Base-by-base conservation (phyloP, 1,140 invertebrate genomes). In the Globodera rostochiensis region DNA sequence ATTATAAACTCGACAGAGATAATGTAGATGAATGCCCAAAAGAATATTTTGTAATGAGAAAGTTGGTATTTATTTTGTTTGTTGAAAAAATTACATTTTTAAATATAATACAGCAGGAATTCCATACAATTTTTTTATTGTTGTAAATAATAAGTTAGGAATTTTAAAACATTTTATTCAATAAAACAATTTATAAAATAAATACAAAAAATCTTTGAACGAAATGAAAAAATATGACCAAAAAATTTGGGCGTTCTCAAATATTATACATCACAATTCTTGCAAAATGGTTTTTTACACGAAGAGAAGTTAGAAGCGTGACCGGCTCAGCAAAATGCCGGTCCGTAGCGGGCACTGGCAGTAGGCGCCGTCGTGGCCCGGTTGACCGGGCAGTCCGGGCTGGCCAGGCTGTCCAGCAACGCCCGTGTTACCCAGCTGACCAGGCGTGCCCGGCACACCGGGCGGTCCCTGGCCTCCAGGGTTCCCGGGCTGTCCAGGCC, bases 281-380 rank as follows among this genome's bases (percentile, higher is more conserved):
- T 36, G 36, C 36, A 36, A 36, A 36, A 36, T 2, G 1, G 2
- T 36, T 1, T 36, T 36, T 36, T 36, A 36, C 36, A 36, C 36
- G 3, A 36, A 36, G 1, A 36, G 36, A 36, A 36, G 3, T 67
- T 67, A n/a, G n/a, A 67, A 3, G n/a, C 21, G 21, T 25, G 66
- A 80, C 13, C 78, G 78, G n/a, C 77, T 76, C n/a, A 80, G 19
- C 49, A 80, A 80, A 36, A 80, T 49, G 77, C 19, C 77, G 19
- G 78, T 80, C 19, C 78, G 78, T 5, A 75, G 73, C 36, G 78
- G 78, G 77, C 78, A 80, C 21, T 69, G 78, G 53, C 78, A 80
- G 36, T 80, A 80, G 47, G 78, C 78, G 46, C 69, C 78, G 49
- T 80, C 78, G 11, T 69, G 50, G 21, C 78, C 78, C n/a, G 78